These are phyloP conservation scores for Galaxias olidus DNA, from an alignment of 2,797 vertebrate genomes.

Conservation along the genomic window DNA sequence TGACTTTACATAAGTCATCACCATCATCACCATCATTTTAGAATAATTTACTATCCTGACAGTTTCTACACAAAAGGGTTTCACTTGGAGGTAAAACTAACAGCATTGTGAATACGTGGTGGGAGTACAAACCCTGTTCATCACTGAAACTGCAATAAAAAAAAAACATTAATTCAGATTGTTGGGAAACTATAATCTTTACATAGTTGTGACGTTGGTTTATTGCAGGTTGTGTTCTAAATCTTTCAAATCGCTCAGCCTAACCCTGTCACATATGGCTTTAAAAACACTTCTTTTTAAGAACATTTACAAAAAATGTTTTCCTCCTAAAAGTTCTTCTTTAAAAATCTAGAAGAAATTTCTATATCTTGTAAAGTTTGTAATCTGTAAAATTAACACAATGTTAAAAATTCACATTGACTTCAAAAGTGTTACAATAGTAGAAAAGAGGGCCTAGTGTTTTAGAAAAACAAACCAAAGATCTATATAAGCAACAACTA, in stretches of 20 bases:
- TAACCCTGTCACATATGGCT: constrained; percentile 59
- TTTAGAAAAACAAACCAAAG: constrained; percentile 32
- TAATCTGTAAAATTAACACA: constrained; percentile 53
- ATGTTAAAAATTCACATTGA: constrained; percentile 64
- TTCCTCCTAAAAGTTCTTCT: constrained; percentile 34
- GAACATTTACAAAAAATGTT: constrained; percentile 13
- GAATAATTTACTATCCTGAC: constrained; percentile 67
- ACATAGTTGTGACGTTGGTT: neutral
- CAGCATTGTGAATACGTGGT: neutral
- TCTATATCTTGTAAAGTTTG: constrained; percentile 46
- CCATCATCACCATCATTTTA: constrained; percentile 39
- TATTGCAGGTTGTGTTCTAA: constrained; percentile 45
- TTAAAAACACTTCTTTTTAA: constrained; percentile 33
- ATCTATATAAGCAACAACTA: constrained; percentile 32
- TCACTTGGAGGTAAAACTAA: constrained; percentile 37
- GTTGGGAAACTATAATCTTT: constrained; percentile 2
- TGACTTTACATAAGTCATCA: constrained; percentile 25
- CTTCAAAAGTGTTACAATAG: constrained; percentile 54
- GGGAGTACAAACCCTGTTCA: constrained; percentile 41
- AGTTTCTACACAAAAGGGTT: constrained; percentile 47
- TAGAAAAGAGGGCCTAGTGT: constrained; percentile 57
- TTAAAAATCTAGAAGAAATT: constrained; percentile 63
- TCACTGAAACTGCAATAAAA: constrained; percentile 26
- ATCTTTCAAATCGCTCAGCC: constrained; percentile 34
- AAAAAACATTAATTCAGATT: constrained; percentile 17